Conservation (phyloP, 2,797 vertebrate species). For the Pristis pectinata region DNA sequence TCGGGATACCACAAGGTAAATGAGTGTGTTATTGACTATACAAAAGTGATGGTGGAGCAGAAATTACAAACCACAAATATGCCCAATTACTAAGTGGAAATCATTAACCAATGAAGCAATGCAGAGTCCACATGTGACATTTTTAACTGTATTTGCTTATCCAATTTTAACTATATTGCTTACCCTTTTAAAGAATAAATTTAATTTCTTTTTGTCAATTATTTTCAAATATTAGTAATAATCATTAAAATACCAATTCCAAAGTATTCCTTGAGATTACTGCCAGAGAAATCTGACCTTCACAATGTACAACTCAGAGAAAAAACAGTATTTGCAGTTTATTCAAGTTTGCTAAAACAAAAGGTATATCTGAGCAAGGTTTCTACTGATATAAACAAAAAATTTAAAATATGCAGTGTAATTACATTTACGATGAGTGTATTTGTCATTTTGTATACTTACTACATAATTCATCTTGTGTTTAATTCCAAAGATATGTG, state of each 20-base stretch:
- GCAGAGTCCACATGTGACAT: background rate
- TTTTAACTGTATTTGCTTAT: background rate
- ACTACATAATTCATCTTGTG: slow-evolving; percentile 22
- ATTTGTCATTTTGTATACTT: background rate
- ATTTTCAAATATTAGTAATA: background rate
- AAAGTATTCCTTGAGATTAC: background rate
- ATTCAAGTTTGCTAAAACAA: no score
- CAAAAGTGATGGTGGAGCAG: background rate
- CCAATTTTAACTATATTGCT: background rate
- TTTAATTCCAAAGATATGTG: slow-evolving; percentile 33
- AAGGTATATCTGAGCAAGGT: background rate
- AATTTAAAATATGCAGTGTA: background rate
- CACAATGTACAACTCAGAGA: background rate
- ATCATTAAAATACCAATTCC: background rate
- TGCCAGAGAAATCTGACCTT: background rate
- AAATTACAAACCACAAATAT: background rate
- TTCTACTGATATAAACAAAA: background rate
- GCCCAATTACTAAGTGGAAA: background rate
- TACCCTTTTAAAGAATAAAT: background rate
- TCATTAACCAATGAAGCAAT: background rate
- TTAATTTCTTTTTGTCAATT: background rate
- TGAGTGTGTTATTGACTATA: background rate
- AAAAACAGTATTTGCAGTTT: background rate
- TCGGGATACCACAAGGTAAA: no score
- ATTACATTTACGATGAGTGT: background rate